A percentile compares a stretch with the other conserved stretches of the same genome.
phyloP scores from a whole-genome alignment of 2,888 invertebrate genomes.

The Erannis defoliaria region DNA sequence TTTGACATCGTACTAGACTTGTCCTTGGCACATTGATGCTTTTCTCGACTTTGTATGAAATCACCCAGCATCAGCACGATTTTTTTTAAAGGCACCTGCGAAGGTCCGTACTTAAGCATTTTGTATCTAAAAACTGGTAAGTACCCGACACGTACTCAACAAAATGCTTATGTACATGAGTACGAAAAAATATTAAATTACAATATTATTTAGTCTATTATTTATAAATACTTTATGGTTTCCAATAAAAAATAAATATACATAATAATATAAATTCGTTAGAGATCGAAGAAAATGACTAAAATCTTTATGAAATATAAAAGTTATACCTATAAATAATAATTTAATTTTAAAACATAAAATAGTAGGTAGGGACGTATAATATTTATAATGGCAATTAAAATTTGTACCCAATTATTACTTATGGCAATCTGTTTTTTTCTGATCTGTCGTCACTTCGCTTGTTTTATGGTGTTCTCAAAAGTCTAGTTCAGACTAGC shows the following conservation, averaged over 20 bases:
- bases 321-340: slow-evolving; percentile 8
- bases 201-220: not conserved
- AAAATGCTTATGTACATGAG: not conserved
- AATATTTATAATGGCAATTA: too few relatives aligned
- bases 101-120: too few relatives aligned
- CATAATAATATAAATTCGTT: slow-evolving; percentile 6
- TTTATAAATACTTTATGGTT: slow-evolving; percentile 7
- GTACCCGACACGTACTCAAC: too few relatives aligned
- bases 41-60: not conserved
- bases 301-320: slow-evolving; percentile 16
- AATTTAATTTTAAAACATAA: not conserved
- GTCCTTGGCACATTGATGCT: not conserved
- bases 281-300: slow-evolving; percentile 25
- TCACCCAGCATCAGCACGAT: not conserved
- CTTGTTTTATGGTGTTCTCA: too few relatives aligned
- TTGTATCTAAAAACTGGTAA: not conserved
- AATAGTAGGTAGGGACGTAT: not conserved
- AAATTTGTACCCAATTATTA: too few relatives aligned
- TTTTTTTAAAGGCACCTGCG: too few relatives aligned
- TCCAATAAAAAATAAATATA: slow-evolving; percentile 7
- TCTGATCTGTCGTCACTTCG: too few relatives aligned
- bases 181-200: not conserved
- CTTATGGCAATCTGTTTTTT: too few relatives aligned
- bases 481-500: too few relatives aligned
- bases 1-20: not conserved